These are phyloP conservation scores for Sterrhoptilus dennistouni DNA, from an alignment of 2,113 vertebrate genomes.

Conservation along the genomic window DNA sequence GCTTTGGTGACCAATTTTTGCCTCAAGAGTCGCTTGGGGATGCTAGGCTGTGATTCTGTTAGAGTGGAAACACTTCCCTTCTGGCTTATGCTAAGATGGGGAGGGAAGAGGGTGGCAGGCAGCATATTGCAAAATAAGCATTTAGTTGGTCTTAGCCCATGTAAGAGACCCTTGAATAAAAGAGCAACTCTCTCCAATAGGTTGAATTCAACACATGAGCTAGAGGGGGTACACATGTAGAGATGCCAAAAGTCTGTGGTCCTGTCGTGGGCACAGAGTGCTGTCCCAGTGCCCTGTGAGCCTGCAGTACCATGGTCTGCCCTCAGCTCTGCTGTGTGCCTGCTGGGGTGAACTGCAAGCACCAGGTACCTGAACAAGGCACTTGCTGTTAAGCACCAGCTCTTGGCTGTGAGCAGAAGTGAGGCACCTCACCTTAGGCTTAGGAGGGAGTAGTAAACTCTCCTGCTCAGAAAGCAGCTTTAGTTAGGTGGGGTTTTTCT, in stretches of 20 bases:
- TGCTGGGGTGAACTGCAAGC: neutral
- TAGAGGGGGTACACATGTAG: rapidly evolving
- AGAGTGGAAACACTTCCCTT: neutral
- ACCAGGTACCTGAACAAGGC: neutral
- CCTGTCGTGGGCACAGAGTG: rapidly evolving
- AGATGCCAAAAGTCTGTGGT: neutral
- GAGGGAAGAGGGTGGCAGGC: neutral
- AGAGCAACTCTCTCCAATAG: neutral
- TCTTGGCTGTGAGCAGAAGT: neutral
- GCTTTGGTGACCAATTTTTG: neutral
- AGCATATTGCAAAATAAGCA: neutral
- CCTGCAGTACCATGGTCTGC: neutral
- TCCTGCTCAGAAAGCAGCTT: neutral
- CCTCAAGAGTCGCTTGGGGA: neutral
- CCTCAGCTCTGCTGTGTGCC: neutral
- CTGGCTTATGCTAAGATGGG: neutral
- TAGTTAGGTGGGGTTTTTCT: neutral
- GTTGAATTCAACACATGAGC: neutral
- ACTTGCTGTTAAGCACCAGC: neutral
- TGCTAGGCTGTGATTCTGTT: neutral
- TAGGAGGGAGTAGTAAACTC: neutral
- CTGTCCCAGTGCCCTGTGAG: neutral
- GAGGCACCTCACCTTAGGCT: neutral
- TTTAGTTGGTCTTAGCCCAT: neutral
- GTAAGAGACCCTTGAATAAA: neutral